A percentile compares a stretch with the other conserved stretches of the same genome.
Conservation (phyloP, 2,113 vertebrate genomes). For the Mesocricetus auratus region DNA sequence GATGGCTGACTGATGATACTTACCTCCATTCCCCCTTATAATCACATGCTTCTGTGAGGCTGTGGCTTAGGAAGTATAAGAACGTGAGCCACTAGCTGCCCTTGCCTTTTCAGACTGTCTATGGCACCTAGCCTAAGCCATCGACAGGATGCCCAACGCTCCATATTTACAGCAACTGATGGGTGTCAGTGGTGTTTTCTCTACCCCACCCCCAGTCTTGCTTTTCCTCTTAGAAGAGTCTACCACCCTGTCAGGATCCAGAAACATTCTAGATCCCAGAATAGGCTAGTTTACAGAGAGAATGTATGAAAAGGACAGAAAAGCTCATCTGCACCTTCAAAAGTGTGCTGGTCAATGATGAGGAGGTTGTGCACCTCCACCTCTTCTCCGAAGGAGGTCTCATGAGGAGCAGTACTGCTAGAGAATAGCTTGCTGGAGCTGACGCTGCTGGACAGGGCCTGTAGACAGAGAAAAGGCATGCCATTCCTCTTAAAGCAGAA, state of each 20-base stretch:
- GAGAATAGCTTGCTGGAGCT: slow-evolving; percentile 99
- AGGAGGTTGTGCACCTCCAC: slow-evolving; percentile 99
- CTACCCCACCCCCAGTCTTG: neutral
- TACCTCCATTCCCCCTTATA: accelerated
- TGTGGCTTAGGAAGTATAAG: neutral
- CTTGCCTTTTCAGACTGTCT: neutral
- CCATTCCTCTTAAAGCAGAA: neutral
- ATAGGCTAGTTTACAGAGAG: neutral
- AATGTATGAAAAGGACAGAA: accelerated
- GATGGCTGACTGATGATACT: neutral
- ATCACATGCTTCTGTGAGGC: neutral
- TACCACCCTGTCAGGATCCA: neutral
- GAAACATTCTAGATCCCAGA: neutral
- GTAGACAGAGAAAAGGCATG: neutral
- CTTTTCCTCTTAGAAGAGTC: neutral
- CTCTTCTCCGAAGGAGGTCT: slow-evolving; percentile 98
- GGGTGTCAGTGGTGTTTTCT: neutral
- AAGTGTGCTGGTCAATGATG: slow-evolving; percentile 99
- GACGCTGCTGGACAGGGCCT: slow-evolving; percentile 98
- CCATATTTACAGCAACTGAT: neutral
- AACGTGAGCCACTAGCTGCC: accelerated
- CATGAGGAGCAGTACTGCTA: slow-evolving; percentile 97
- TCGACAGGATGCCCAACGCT: neutral
- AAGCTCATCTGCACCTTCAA: slow-evolving; percentile 91
- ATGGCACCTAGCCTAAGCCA: neutral